Conservation (phyloP, 1,140 invertebrate species). For the Pantala flavescens region DNA sequence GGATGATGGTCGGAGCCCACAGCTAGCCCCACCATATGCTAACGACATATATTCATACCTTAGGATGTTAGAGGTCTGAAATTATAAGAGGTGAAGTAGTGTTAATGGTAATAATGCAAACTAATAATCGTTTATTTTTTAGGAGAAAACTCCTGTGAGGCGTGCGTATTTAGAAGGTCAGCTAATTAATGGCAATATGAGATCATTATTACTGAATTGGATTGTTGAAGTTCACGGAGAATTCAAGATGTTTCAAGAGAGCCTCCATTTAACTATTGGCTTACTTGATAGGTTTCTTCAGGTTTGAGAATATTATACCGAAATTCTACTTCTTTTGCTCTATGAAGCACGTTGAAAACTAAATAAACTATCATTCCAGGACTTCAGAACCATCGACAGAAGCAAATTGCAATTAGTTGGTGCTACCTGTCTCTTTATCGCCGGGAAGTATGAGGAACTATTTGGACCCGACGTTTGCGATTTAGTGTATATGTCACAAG, state of each 20-base stretch:
- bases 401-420: slow-evolving; percentile 81
- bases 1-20: slow-evolving; percentile 41
- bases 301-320: slow-evolving; percentile 47
- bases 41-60: slow-evolving; percentile 50
- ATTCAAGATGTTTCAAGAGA: slow-evolving; percentile 82
- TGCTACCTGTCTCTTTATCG: slow-evolving; percentile 80
- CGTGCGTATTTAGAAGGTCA: slow-evolving; percentile 53
- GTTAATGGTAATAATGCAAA: background rate
- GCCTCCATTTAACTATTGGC: slow-evolving; percentile 77
- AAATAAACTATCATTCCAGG: slow-evolving; percentile 27
- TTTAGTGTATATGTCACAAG: slow-evolving; percentile 87
- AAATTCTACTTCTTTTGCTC: slow-evolving; percentile 12
- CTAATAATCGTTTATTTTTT: slow-evolving; percentile 16
- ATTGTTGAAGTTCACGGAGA: slow-evolving; percentile 82
- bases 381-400: slow-evolving; percentile 44
- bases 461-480: slow-evolving; percentile 78
- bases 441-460: slow-evolving; percentile 94
- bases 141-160: slow-evolving; percentile 47
- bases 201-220: slow-evolving; percentile 85
- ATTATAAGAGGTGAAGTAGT: no score
- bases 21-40: slow-evolving; percentile 44
- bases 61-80: slow-evolving; percentile 38
- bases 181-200: slow-evolving; percentile 69
- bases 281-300: slow-evolving; percentile 88
- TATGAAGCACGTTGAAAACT: background rate